Conservation (phyloP, 2,888 invertebrate genomes). For the Osmoderma eremita region DNA sequence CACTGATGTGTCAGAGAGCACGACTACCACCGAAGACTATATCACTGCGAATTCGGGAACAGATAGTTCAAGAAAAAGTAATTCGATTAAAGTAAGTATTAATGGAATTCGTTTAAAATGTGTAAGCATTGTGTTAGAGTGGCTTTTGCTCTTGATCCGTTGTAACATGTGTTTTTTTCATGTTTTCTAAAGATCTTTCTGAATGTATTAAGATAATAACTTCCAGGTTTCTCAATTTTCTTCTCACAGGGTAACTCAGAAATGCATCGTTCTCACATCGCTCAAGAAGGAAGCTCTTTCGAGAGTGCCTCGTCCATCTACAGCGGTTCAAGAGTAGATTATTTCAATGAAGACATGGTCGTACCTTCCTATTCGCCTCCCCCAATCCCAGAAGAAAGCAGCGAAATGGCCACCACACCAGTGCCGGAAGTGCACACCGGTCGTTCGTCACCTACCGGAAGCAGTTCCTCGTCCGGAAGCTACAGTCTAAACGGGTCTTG, state of each 20-base stretch:
- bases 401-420: slow-evolving; percentile 59
- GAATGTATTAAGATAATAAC: no score
- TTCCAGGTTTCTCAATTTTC: no score
- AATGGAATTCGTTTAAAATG: neutral
- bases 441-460: slow-evolving; percentile 68
- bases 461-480: slow-evolving; percentile 70
- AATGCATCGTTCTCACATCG: slow-evolving; percentile 45
- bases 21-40: slow-evolving; percentile 86
- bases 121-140: no score
- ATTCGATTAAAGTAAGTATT: slow-evolving; percentile 70
- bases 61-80: slow-evolving; percentile 74
- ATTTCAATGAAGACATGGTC: slow-evolving; percentile 72
- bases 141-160: no score
- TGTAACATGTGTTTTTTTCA: no score
- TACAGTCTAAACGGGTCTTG: slow-evolving; percentile 66
- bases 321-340: slow-evolving; percentile 79
- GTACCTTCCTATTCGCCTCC: slow-evolving; percentile 71
- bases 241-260: slow-evolving; percentile 36
- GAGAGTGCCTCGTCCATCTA: slow-evolving; percentile 87
- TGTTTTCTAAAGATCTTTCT: no score
- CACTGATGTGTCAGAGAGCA: slow-evolving; percentile 88
- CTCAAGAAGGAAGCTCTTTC: slow-evolving; percentile 84
- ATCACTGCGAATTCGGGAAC: slow-evolving; percentile 82
- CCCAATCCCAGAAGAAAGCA: slow-evolving; percentile 67
- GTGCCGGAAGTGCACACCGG: slow-evolving; percentile 58